phyloP scores from a whole-genome alignment of 2,888 invertebrate genomes.

The Scrobipalpa atriplicella region DNA sequence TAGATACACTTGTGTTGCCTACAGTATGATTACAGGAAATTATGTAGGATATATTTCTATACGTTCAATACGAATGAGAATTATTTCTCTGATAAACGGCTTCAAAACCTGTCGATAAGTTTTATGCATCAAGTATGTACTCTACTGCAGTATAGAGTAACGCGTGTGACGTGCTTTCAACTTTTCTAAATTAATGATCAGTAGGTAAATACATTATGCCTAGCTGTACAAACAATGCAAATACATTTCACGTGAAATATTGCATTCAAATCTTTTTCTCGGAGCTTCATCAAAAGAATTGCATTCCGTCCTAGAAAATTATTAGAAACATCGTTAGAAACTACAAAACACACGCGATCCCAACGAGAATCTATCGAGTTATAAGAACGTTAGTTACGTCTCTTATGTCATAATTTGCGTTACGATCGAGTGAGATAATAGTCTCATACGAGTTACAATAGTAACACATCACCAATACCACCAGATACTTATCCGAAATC shows the following conservation, averaged over 20 bases:
- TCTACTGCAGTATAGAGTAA: no score
- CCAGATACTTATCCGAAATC: conserved; percentile 5
- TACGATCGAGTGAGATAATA: conserved; percentile 25
- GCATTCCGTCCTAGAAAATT: conserved; percentile 13
- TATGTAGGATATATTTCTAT: no score
- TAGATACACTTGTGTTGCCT: no score
- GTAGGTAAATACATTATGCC: no score
- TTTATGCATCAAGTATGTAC: no score
- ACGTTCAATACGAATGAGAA: no score
- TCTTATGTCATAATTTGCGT: conserved; percentile 23
- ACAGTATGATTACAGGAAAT: no score
- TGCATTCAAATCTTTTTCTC: background rate
- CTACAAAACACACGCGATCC: conserved; percentile 2
- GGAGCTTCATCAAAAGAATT: conserved; percentile 1
- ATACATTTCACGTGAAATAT: background rate
- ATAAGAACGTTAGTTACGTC: conserved; percentile 20
- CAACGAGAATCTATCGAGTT: background rate
- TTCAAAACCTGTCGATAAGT: no score
- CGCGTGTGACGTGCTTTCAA: no score
- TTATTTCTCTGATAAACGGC: no score
- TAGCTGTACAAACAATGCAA: background rate
- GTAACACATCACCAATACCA: background rate
- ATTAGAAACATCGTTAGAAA: background rate
- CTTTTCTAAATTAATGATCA: no score
- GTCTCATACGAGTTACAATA: conserved; percentile 16